Conservation (phyloP, 2,113 vertebrate species). For the Pyxicephalus adspersus region DNA sequence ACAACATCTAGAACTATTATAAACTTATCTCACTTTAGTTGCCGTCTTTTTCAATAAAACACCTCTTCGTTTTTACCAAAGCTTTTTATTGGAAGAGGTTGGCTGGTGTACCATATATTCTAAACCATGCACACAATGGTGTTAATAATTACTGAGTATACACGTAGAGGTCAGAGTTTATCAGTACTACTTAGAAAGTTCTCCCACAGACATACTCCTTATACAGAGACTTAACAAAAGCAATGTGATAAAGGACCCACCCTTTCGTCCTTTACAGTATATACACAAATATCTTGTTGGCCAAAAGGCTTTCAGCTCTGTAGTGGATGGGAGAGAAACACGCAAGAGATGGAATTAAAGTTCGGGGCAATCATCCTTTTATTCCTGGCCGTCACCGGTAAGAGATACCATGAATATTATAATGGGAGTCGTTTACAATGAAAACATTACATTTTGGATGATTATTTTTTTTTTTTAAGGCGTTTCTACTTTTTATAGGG, state of each 20-base stretch:
- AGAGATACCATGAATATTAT: background rate
- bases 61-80: too few species aligned
- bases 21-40: too few species aligned
- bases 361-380: background rate
- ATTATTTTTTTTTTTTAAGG: too few species aligned
- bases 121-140: background rate
- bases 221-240: background rate
- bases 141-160: constrained; percentile 34
- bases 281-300: background rate
- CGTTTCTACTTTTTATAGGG: too few species aligned
- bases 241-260: constrained; percentile 11
- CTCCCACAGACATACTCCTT: background rate
- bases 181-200: constrained; percentile 7
- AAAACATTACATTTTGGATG: too few species aligned
- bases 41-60: too few species aligned
- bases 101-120: background rate
- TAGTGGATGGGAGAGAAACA: background rate
- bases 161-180: constrained; percentile 38
- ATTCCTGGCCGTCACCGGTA: constrained; percentile 5
- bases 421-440: too few species aligned
- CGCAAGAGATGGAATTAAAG: background rate
- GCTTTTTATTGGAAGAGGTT: too few species aligned
- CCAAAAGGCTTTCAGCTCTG: background rate
- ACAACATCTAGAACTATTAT: too few species aligned
- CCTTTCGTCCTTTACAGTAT: constrained; percentile 21